phyloP scores from a whole-genome alignment of 2,797 vertebrate genomes.

The Poecilia gillii region DNA sequence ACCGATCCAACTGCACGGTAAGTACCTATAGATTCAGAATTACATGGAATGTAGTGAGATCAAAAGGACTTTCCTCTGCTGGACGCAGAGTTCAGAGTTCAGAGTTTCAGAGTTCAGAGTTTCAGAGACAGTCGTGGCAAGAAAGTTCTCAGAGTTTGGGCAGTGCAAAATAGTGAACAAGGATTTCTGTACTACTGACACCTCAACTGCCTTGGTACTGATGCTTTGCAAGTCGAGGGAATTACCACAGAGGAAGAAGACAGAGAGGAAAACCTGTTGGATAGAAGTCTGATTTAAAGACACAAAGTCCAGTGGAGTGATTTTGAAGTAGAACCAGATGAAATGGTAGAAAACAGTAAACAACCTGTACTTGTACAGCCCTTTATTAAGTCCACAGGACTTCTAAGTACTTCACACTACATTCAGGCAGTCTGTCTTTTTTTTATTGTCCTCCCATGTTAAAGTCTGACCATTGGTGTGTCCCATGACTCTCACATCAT shows the following conservation, averaged over 20 bases:
- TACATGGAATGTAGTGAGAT: not conserved
- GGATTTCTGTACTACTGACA: not conserved
- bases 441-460: constrained; percentile 22
- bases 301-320: not conserved
- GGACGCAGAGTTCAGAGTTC: not conserved
- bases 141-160: not conserved
- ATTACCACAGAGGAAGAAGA: constrained; percentile 18
- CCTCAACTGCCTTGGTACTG: not conserved
- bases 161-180: not conserved
- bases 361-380: no score
- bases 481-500: constrained; percentile 38
- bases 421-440: constrained; percentile 8
- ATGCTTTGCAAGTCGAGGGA: not conserved
- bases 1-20: constrained; percentile 41
- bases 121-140: not conserved
- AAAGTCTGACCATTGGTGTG: constrained; percentile 19
- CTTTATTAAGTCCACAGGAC: no score
- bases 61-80: not conserved
- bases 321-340: not conserved
- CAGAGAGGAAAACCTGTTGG: constrained; percentile 17
- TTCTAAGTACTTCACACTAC: no score
- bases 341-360: no score
- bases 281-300: constrained; percentile 18
- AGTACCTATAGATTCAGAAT: constrained; percentile 25
- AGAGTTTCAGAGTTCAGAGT: not conserved